phyloP scores from a whole-genome alignment of 1,140 invertebrate species.

The Zophobas atratus region DNA sequence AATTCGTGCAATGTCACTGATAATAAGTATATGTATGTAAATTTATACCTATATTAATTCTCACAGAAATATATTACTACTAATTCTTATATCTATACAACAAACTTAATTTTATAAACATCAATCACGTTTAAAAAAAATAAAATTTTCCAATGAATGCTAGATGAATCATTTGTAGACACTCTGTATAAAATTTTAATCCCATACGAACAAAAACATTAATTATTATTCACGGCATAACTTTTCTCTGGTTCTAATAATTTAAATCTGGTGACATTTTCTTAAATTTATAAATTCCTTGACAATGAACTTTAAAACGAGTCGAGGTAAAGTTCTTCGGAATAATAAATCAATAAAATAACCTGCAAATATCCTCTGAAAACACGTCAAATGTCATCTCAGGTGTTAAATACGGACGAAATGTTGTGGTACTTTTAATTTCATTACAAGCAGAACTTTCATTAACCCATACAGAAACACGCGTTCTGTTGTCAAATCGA shows the following conservation, averaged over 20 bases:
- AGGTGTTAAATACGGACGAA: conserved; percentile 65
- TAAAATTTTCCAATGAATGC: too few species aligned
- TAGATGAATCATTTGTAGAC: too few species aligned
- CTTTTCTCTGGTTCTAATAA: too few species aligned
- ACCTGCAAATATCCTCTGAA: conserved; percentile 69
- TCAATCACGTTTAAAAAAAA: too few species aligned
- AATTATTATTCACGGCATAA: too few species aligned
- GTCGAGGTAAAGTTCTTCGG: conserved; percentile 6
- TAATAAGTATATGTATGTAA: not conserved
- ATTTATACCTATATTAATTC: too few species aligned
- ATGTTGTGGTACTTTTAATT: conserved; percentile 68
- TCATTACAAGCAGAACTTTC: conserved; percentile 64
- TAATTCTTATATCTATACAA: too few species aligned
- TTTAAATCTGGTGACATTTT: conserved; percentile 24
- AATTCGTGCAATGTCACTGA: too few species aligned
- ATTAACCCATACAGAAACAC: conserved; percentile 61
- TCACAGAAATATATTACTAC: too few species aligned
- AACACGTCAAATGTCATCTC: conserved; percentile 66
- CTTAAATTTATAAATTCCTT: conserved; percentile 25
- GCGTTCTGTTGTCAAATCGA: conserved; percentile 64
- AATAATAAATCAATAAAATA: conserved; percentile 4
- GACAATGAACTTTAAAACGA: conserved; percentile 22
- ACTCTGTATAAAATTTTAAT: too few species aligned
- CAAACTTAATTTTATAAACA: too few species aligned
- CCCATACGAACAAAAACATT: too few species aligned